Base-by-base conservation (phyloP, 1,140 invertebrate species). In the Leptinotarsa undecemlineata region DNA sequence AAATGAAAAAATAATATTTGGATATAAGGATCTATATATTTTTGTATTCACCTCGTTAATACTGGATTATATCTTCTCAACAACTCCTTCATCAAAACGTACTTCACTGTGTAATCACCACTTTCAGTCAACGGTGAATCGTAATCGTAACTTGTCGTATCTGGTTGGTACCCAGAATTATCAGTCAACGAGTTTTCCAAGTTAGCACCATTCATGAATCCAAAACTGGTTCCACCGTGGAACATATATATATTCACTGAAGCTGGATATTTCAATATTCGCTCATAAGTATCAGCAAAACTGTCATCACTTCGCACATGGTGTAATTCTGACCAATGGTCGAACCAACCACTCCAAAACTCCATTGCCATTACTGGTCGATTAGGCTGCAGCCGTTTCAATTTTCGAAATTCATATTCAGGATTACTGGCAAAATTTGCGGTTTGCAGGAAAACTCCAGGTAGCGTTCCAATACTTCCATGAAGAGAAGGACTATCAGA, bases 171-270 rank as follows among this genome's bases (percentile, higher is more conserved):
- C 15, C 77, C 77, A 48, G 74, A 76, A 62, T 78, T 78, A 23
- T 78, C 77, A 51, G 19, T 71, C 19, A 33, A 15, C 8, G 15
- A 69, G 75, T 81, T 76, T 13, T 68, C 72, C 14, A 77, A 68
- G 76, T 91, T 91, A 5, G 89, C 88, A 42, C 91, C 91, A 77
- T 89, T 88, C 82, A 90, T 88, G 79, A 91, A 92, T 5, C 90
- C 91, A 82, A 91, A 93, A 82, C 88, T 92, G 1, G 91, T 92
- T 13, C 91, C 91, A 13, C 91, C 91, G 79, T 90, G 88, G 78
- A 92, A 91, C 91, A 92, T 92, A 83, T 91, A 92, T 76, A 91
- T 87, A 80, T 91, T 92, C 47, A 93, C 86, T 5, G 88, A 90
- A 21, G 87, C 87, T 21, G 88, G 80, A 71, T 76, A 83, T 19